These are phyloP conservation scores for Ranitomeya imitator DNA, from an alignment of 2,113 vertebrate genomes.

Conservation along the genomic window DNA sequence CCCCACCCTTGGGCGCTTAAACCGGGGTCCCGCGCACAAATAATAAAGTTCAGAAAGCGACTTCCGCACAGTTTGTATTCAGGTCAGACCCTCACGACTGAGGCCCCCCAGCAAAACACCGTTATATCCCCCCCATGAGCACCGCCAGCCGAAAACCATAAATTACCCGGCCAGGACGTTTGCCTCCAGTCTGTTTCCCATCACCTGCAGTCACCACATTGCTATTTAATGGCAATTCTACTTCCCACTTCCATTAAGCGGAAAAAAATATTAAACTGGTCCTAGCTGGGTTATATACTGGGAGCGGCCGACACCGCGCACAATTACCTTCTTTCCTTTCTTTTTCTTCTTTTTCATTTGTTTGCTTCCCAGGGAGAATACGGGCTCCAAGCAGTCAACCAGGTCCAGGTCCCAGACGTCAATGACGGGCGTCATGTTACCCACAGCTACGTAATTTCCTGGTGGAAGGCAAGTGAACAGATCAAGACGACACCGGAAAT, in stretches of 20 bases:
- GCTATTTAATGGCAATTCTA: slow-evolving; percentile 26
- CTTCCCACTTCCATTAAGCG: slow-evolving; percentile 18
- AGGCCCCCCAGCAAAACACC: not conserved
- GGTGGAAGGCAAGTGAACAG: slow-evolving; percentile 31
- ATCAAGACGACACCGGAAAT: not conserved
- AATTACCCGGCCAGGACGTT: not conserved
- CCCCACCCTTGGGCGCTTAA: no score
- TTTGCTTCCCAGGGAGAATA: slow-evolving; percentile 88
- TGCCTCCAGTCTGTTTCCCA: slow-evolving; percentile 43
- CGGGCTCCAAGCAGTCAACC: slow-evolving; percentile 92
- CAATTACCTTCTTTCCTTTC: slow-evolving; percentile 85
- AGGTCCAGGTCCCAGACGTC: slow-evolving; percentile 97
- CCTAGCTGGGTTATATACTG: not conserved
- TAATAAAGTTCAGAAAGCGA: no score
- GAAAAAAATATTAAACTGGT: not conserved
- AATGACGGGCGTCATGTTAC: slow-evolving; percentile 93
- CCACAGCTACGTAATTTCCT: slow-evolving; percentile 93
- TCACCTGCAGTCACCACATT: slow-evolving; percentile 25
- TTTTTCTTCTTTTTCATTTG: slow-evolving; percentile 88
- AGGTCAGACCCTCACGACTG: no score
- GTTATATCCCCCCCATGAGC: not conserved
- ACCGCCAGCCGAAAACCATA: not conserved
- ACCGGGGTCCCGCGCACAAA: no score
- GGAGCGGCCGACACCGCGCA: no score
- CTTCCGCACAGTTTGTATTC: no score